phyloP scores from a whole-genome alignment of 2,113 vertebrate species.

The Anser cygnoides region DNA sequence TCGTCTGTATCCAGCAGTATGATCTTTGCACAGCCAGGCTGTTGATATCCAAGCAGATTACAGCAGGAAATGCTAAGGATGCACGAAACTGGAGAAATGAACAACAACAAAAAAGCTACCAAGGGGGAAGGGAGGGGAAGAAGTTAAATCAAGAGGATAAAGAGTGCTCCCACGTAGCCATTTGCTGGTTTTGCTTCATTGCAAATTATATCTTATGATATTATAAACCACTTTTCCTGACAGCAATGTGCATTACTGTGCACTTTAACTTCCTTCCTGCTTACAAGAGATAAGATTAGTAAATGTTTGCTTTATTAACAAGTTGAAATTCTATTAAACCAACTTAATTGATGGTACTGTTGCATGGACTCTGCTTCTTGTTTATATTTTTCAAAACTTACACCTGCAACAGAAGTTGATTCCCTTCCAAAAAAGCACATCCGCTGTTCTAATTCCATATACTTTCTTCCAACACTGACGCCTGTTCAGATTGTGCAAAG shows the following conservation, averaged over 20 bases:
- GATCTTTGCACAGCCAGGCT: not conserved
- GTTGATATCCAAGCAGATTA: slow-evolving; percentile 48
- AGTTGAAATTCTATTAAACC: slow-evolving; percentile 71
- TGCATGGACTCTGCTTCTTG: slow-evolving; percentile 38
- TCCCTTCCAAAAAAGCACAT: slow-evolving; percentile 57
- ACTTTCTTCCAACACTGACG: slow-evolving; percentile 64
- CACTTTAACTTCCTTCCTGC: slow-evolving; percentile 69
- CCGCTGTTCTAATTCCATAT: slow-evolving; percentile 17
- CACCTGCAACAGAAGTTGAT: slow-evolving; percentile 16
- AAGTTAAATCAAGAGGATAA: slow-evolving; percentile 67
- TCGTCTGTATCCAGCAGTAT: not conserved
- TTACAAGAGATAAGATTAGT: slow-evolving; percentile 71
- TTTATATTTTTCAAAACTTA: slow-evolving; percentile 64
- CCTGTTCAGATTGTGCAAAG: slow-evolving; percentile 70
- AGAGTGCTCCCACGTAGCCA: slow-evolving; percentile 46
- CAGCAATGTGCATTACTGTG: slow-evolving; percentile 60
- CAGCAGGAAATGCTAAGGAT: slow-evolving; percentile 55
- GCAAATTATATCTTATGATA: slow-evolving; percentile 66
- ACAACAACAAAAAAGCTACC: slow-evolving; percentile 27
- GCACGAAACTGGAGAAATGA: slow-evolving; percentile 12
- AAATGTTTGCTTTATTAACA: slow-evolving; percentile 74
- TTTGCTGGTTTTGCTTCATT: slow-evolving; percentile 64
- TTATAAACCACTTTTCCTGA: slow-evolving; percentile 68
- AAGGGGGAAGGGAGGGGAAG: slow-evolving; percentile 7
- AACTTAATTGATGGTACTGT: slow-evolving; percentile 55